A percentile compares a stretch with the other conserved stretches of the same genome.
Conservation (phyloP, 2,113 vertebrate genomes). For the Callipepla californica region DNA sequence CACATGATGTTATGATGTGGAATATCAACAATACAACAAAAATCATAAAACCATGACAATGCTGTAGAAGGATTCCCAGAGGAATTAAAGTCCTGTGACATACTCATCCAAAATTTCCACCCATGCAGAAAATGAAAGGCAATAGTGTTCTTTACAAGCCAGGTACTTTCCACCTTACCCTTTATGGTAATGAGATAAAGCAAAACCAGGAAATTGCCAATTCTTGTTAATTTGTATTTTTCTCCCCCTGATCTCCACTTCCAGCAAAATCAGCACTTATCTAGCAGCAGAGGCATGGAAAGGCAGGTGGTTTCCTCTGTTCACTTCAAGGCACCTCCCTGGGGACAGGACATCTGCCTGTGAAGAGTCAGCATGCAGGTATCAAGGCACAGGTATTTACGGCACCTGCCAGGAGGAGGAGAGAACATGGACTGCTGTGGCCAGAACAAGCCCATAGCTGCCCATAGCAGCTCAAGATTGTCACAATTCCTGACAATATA, state of each 20-base stretch:
- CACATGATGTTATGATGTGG: no score
- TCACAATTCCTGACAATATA: background rate
- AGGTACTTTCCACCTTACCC: background rate
- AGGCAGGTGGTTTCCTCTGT: background rate
- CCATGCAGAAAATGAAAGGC: background rate
- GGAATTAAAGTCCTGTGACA: background rate
- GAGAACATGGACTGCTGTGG: background rate
- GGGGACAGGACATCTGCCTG: background rate
- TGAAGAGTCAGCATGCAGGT: background rate
- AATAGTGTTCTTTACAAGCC: background rate
- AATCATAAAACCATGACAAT: no score
- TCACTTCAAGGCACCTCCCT: background rate
- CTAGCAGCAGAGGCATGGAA: background rate
- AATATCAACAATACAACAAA: no score
- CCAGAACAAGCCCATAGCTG: background rate
- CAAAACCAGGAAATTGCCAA: background rate
- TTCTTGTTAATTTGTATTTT: background rate
- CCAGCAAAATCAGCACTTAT: fast-evolving
- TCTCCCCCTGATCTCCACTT: fast-evolving
- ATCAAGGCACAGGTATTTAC: background rate
- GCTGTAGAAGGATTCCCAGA: background rate
- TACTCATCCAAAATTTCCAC: background rate
- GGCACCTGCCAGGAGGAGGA: background rate
- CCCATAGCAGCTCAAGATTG: background rate
- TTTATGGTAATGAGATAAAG: background rate